Evolutionary conservation across 2,113 vertebrate genomes (phyloP), one percentile per base, ranked within the genome.

Genomic region (Sphaerodactylus townsendi): DNA sequence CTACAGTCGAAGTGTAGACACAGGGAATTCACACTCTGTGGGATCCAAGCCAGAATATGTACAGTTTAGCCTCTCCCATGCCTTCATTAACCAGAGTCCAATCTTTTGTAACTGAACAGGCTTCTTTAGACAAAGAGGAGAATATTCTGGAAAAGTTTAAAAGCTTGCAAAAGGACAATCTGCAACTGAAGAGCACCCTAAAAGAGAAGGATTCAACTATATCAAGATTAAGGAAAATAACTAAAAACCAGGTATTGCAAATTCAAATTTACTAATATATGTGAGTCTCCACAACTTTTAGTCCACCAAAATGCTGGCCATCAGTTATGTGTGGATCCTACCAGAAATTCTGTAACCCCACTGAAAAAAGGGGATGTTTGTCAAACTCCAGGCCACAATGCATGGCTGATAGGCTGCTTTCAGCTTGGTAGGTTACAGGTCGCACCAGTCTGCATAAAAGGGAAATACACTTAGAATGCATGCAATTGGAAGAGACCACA

Each of bases 171-270:
- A 88, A 91, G 56, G 87, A 92, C 77, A 87, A 79, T 50, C 70
- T 82, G 37, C 85, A 82, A 15, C 84, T 92, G 28, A 86, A 77
- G 86, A 28, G 46, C 53, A 56, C 68, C 10, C 41, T 91, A 28
- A 83, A 92, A 70, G 87, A 91, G n/a, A 92, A 91, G 65, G 89
- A 89, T n/a, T 28, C 50, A 48, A 30, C 50, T 59, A 79, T 91
- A 53, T 53, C 53, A 33, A 87, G 68, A 19, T 48, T 91, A 41
- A 88, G 70, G 35, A 80, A 77, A 77, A 44, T 68, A 74, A 77
- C 83, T 56, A 41, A 86, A 30, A 62, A 81, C 39, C 86, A 91
- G 87, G 91, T 91, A 87, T 39, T 84, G 28, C 28, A 69, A 39
- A 77, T 84, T 84, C 23, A 14, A n/a, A 17, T 30, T 66, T 30